These are phyloP conservation scores for Pristiophorus japonicus DNA, from an alignment of 2,113 vertebrate genomes.

Conservation along the genomic window DNA sequence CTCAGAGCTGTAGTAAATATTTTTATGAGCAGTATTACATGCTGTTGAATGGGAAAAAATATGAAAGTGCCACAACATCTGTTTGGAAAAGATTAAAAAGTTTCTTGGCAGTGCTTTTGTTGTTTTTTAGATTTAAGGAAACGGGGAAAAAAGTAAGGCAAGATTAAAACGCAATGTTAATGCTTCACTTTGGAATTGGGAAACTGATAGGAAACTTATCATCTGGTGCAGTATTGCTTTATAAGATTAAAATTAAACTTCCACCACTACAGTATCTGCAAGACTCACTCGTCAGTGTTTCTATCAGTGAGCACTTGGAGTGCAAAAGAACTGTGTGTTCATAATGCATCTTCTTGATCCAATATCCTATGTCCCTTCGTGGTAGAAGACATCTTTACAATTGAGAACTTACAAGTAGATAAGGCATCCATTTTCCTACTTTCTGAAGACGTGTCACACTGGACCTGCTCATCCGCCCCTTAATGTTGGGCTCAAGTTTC, in stretches of 20 bases:
- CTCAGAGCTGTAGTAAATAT: background rate
- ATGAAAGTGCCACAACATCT: background rate
- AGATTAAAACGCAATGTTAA: background rate
- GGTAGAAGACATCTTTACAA: background rate
- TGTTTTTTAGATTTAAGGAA: background rate
- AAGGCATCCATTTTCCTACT: background rate
- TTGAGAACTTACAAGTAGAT: background rate
- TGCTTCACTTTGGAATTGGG: background rate
- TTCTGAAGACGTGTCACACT: background rate
- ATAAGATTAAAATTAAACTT: background rate
- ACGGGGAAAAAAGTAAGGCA: background rate
- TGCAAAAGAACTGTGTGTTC: background rate
- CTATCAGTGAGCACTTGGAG: background rate
- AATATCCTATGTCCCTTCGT: too few relatives aligned
- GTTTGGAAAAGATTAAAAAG: background rate
- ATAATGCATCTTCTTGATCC: background rate
- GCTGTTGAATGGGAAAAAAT: background rate
- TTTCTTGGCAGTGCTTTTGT: background rate
- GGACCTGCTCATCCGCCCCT: background rate
- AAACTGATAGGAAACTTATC: background rate
- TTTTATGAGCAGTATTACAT: background rate
- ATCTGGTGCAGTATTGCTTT: background rate
- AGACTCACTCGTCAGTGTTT: background rate
- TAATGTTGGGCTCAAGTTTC: too few relatives aligned
- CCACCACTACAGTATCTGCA: background rate